phyloP scores from a whole-genome alignment of 2,888 invertebrate genomes.

The Meta bourneti region DNA sequence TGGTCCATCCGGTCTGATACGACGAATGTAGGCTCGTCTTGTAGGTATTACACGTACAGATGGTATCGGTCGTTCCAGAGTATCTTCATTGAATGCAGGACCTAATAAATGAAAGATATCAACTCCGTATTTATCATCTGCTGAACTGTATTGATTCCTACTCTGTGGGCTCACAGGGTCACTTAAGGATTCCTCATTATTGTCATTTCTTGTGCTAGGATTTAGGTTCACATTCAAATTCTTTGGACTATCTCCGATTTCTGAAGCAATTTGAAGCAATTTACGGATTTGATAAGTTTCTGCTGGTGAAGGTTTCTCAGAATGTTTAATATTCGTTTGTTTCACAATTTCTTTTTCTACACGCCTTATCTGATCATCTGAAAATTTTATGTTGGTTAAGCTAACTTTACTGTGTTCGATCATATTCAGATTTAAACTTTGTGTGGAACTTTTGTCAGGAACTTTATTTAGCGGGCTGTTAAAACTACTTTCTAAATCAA shows the following conservation, averaged over 20 bases:
- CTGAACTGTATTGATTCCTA: background rate
- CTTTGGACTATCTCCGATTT: background rate
- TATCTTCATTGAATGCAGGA: constrained; percentile 58
- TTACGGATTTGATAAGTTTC: constrained; percentile 36
- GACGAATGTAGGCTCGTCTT: constrained; percentile 62
- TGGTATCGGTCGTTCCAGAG: constrained; percentile 61
- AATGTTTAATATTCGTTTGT: background rate
- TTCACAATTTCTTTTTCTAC: background rate
- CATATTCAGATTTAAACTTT: constrained; percentile 15
- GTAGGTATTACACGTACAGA: constrained; percentile 71
- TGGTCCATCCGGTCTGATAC: constrained; percentile 52
- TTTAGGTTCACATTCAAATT: background rate
- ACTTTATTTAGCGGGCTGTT: background rate
- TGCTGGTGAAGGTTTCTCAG: background rate
- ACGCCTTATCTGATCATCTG: background rate
- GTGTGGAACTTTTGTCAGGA: background rate
- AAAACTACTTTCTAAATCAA: constrained; percentile 41
- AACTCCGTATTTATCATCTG: constrained; percentile 15
- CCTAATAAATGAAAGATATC: constrained; percentile 66
- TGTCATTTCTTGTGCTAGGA: background rate
- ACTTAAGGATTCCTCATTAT: background rate
- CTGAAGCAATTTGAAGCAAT: constrained; percentile 42
- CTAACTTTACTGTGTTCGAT: constrained; percentile 1
- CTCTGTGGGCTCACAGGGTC: constrained; percentile 34
- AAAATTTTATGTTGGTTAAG: background rate